Evolutionary conservation across 2,888 invertebrate species (phyloP), one percentile per base, ranked within the genome.

Genomic region (Oscheius sp.): DNA sequence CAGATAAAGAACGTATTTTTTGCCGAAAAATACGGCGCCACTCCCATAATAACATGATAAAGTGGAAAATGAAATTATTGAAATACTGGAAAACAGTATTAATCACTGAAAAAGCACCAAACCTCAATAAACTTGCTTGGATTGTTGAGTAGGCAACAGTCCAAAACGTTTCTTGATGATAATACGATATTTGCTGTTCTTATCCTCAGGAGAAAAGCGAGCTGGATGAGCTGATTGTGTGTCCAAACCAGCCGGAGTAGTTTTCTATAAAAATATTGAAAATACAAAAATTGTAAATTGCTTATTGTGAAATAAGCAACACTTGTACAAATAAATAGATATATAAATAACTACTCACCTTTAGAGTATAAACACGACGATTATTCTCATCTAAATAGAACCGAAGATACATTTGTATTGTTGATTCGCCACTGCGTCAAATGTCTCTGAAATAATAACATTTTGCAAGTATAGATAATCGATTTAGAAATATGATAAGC

Each of bases 181-280:
- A 78, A 96, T 93, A 84, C 96, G 91, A 85, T 96, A 93, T 79
- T 93, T 92, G 0, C 95, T 96, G 89, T 93, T 95, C 89, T 94
- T 94, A 89, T 97, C 96, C 89, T 96, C 95, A 0, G 96, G 96
- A 0, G 96, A 95, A 89, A 96, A 97, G 58, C 95, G 93, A 74
- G 96, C 96, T 87, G 94, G 96, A 91, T 96, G 96, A 3, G 96
- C 95, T 0, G 95, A 94, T 69, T 93, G 87, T 0, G 95, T 95
- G 0, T 94, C 94, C 72, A 92, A 92, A 46, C 94, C 94, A 84
- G 90, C 89, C 0, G 93, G 93, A 87, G 93, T 93, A 52, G 92
- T 91, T 89, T 93, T 93, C 95, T 95, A 91, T n/a, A n/a, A n/a
- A 35, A 35, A 35, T 35, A 35, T 35, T 35, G 61, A 92, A 78